Base-by-base conservation (phyloP, 1,140 invertebrate genomes). In the Popillia japonica region DNA sequence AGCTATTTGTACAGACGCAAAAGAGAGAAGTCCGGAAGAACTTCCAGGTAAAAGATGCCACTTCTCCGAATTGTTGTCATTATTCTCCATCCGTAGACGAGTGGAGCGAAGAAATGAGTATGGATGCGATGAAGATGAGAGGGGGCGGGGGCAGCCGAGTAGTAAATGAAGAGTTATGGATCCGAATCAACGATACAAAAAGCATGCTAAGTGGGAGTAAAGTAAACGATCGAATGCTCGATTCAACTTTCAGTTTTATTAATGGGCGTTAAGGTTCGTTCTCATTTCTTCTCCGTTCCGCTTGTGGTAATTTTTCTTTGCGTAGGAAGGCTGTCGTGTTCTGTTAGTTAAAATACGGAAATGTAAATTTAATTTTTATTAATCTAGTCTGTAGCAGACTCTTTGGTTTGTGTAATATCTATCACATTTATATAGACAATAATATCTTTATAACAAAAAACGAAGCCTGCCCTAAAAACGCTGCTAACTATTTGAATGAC, bases 131-230 rank as follows among this genome's bases (percentile, higher is more conserved):
- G 79, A 68, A 34, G 61, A 22, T 22, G 61, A 20, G 11, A 22
- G 22, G 22, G 22, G 20, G 22, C 0, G 22, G 22, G 11, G 22
- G 22, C 61, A 22, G 61, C 27, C 61, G 61, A 27, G 10, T 68
- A 80, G 80, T 73, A 85, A 85, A 85, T 85, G 83, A 85, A 85
- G 84, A 85, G 80, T 83, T 84, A 85, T 85, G 82, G 82, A 82
- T 83, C 80, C 80, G 80, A 81, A 82, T 82, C 82, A 81, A 79
- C 81, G 41, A 73, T 42, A 78, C 78, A 76, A 81, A 80, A 78
- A 80, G 61, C 61, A 83, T 83, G 81, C 79, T 85, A 84, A 85
- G 82, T 85, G 83, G 82, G 76, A 78, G 77, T 78, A 78, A 76
- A 79, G 64, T 76, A 77, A 80, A 78, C 77, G 79, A 82, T 80